These are phyloP conservation scores for Protonibea diacanthus DNA, from an alignment of 2,797 vertebrate genomes.

Conservation along the genomic window DNA sequence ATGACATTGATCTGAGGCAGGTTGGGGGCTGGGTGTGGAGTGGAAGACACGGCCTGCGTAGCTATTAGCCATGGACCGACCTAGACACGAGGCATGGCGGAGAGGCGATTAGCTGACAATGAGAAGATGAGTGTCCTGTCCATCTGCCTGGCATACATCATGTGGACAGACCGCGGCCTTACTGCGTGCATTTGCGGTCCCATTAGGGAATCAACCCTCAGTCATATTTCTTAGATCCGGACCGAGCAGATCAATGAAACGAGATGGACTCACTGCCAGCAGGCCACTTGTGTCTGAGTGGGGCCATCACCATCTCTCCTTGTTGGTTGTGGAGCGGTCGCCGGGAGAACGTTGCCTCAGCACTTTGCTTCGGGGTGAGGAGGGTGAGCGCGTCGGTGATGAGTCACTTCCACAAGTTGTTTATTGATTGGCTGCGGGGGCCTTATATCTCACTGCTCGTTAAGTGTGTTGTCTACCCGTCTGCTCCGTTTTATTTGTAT, in stretches of 20 bases:
- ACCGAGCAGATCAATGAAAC: slow-evolving; percentile 71
- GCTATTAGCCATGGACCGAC: slow-evolving; percentile 60
- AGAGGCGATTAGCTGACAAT: slow-evolving; percentile 69
- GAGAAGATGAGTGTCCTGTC: slow-evolving; percentile 65
- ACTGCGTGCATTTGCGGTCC: slow-evolving; percentile 64
- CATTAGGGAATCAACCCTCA: slow-evolving; percentile 75
- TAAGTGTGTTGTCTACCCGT: slow-evolving; percentile 44
- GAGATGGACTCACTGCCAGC: slow-evolving; percentile 66
- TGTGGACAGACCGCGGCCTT: slow-evolving; percentile 47
- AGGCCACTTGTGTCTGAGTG: slow-evolving; percentile 61
- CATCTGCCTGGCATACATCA: slow-evolving; percentile 71
- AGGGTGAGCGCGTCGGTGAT: slow-evolving; percentile 46
- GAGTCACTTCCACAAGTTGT: slow-evolving; percentile 73
- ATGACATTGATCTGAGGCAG: slow-evolving; percentile 56
- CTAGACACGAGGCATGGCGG: slow-evolving; percentile 27
- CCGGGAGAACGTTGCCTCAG: slow-evolving; percentile 47
- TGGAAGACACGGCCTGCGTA: slow-evolving; percentile 4
- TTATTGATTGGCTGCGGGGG: slow-evolving; percentile 60
- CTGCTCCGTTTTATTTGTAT: slow-evolving; percentile 59
- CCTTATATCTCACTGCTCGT: slow-evolving; percentile 51
- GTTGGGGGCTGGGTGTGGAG: slow-evolving; percentile 9
- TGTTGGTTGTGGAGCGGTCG: slow-evolving; percentile 7
- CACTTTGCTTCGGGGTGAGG: slow-evolving; percentile 58
- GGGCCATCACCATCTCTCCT: slow-evolving; percentile 38
- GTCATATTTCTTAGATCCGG: slow-evolving; percentile 75